Evolutionary conservation across 2,113 vertebrate genomes (phyloP).

Genomic region (Tylochromis polylepis): DNA sequence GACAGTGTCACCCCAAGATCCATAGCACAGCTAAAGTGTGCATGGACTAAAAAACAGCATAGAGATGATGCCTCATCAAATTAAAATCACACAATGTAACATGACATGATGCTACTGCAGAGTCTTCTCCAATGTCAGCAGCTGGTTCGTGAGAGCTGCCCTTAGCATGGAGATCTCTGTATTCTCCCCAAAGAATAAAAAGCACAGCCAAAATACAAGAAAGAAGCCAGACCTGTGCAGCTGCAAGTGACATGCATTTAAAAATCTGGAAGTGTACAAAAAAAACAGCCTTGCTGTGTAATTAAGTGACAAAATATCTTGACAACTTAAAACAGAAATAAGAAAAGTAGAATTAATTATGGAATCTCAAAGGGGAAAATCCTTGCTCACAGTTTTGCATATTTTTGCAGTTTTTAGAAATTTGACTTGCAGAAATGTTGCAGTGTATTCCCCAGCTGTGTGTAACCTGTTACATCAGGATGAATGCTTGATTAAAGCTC

Average conservation of each 20-base stretch:
- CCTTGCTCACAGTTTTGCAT: conserved; percentile 29
- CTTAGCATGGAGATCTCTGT: background rate
- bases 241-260: background rate
- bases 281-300: background rate
- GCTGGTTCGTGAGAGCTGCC: background rate
- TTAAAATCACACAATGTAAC: background rate
- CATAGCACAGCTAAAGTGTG: background rate
- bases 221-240: background rate
- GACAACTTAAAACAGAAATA: conserved; percentile 31
- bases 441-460: conserved; percentile 39
- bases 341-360: conserved; percentile 32
- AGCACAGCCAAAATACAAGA: background rate
- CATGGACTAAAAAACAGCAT: background rate
- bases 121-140: background rate
- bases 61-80: background rate
- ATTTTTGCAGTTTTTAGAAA: conserved; percentile 44
- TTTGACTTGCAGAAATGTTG: conserved; percentile 57
- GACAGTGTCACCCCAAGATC: background rate
- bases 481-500: conserved; percentile 47
- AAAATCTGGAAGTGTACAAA: background rate
- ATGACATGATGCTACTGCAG: background rate
- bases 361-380: conserved; percentile 34
- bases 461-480: conserved; percentile 50
- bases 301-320: conserved; percentile 46
- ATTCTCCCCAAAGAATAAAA: background rate